A percentile compares a stretch with the other conserved stretches of the same genome.
Conservation (phyloP, 2,888 invertebrate species). For the Campoplex capitator region DNA sequence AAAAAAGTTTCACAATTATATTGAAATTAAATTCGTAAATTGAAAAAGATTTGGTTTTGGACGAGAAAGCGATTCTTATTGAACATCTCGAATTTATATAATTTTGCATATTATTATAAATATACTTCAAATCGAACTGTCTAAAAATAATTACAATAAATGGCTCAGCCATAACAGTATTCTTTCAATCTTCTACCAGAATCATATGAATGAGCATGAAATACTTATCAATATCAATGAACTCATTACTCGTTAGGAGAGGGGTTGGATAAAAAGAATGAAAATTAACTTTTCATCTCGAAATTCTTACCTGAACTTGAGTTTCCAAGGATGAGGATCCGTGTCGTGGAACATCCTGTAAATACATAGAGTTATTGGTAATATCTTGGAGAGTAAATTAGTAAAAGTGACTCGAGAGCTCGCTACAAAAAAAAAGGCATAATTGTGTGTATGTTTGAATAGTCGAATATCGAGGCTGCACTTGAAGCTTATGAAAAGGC, state of each 20-base stretch:
- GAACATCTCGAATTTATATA: too few relatives aligned
- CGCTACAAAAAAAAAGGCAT: slow-evolving; percentile 21
- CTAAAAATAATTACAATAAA: too few relatives aligned
- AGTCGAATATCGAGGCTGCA: slow-evolving; percentile 87
- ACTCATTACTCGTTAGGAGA: neutral
- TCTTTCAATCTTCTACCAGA: too few relatives aligned
- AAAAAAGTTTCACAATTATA: too few relatives aligned
- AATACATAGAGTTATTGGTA: neutral
- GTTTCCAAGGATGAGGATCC: neutral
- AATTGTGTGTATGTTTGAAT: slow-evolving; percentile 19
- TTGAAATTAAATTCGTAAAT: too few relatives aligned
- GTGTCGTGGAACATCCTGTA: neutral
- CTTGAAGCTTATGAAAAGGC: slow-evolving; percentile 87
- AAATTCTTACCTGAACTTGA: neutral
- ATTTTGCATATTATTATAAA: too few relatives aligned
- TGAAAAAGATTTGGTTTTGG: too few relatives aligned
- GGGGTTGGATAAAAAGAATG: neutral
- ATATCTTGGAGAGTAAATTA: slow-evolving; percentile 3
- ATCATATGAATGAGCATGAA: too few relatives aligned
- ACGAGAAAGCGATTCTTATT: too few relatives aligned
- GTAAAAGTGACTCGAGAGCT: neutral
- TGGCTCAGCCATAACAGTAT: too few relatives aligned
- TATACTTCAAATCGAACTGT: too few relatives aligned
- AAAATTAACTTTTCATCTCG: neutral
- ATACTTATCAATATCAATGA: neutral